Percentiles rank a stretch among this genome's conserved stretches.
Evolutionary conservation across 2,113 vertebrate genomes (phyloP).

Genomic region (Lagopus muta): DNA sequence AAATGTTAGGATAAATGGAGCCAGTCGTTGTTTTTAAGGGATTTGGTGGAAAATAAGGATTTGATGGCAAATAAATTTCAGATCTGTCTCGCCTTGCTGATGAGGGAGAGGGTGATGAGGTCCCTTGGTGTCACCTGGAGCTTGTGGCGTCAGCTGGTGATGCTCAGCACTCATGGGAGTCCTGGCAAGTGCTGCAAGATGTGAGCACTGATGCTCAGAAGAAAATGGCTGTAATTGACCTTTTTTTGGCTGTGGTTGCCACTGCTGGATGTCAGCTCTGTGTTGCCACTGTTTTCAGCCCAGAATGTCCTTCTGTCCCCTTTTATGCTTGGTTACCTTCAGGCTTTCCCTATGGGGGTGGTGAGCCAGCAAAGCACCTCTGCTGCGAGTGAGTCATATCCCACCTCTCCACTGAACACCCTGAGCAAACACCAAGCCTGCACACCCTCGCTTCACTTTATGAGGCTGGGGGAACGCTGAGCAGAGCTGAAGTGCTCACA

Average conservation of each 20-base stretch:
- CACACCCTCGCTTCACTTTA: not conserved
- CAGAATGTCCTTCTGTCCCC: fast-evolving
- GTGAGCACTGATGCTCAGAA: fast-evolving
- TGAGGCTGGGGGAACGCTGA: not conserved
- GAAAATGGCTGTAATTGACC: not conserved
- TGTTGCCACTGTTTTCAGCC: fast-evolving
- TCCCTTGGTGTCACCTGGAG: not conserved
- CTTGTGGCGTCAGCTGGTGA: not conserved
- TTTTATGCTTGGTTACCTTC: not conserved
- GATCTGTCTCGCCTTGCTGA: not conserved
- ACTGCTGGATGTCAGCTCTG: not conserved
- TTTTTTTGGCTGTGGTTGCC: not conserved
- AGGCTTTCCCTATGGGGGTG: not conserved
- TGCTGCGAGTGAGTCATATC: not conserved
- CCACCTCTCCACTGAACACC: not conserved
- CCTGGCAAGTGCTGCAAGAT: fast-evolving
- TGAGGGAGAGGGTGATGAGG: not conserved
- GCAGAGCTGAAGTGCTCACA: not conserved
- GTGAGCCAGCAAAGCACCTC: not conserved
- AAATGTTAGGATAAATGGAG: not conserved
- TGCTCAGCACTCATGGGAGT: fast-evolving
- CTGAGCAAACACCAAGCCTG: not conserved
- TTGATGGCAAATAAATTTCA: not conserved
- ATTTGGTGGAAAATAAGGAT: not conserved
- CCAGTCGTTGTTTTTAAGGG: fast-evolving